Base-by-base conservation (phyloP, 2,797 vertebrate genomes). In the Poeciliopsis presidionis region DNA sequence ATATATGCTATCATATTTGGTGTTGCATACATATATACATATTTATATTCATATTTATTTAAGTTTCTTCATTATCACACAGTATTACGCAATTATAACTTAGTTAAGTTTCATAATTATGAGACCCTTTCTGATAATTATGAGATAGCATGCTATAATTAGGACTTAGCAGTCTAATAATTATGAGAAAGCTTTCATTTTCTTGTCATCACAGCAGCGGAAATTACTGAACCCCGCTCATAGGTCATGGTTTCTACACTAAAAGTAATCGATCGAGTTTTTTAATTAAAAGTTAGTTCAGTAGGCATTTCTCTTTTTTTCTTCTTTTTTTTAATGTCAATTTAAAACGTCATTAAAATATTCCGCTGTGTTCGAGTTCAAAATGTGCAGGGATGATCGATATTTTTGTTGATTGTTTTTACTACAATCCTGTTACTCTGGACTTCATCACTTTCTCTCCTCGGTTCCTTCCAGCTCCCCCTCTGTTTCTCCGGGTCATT, bases 401-500 rank as follows among this genome's bases (percentile, higher is more conserved):
- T 36, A 28, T 16, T 75, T 65, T 33, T 36, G 47, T 61, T 28
- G 49, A 51, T 9, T 33, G 57, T 49, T 11, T 28, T 6, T 33
- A 47, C 72, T 43, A 8, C 41, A 59, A 41, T 72, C 9, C 39
- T 39, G 22, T 14, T 41, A 5, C 49, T 7, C 59, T 8, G 55
- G 12, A 30, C 22, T 16, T 39, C 47, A 43, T 41, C 65, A 0
- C 69, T 0, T 25, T n/a, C 59, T 28, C 80, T 72, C 78, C 45
- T 18, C 13, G 28, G 36, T 51, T n/a, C 72, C 25, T 59, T 30
- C 55, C 71, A 74, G 41, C 55, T 33, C 70, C 47, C 77, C 9
- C 67, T 33, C 53, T 70, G 49, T 81, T 67, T 61, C 61, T 11
- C 2, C 76, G 39, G 39, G 59, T 76, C 11, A n/a, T 78, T 69